phyloP scores from a whole-genome alignment of 2,113 vertebrate species.

The Fulica atra region DNA sequence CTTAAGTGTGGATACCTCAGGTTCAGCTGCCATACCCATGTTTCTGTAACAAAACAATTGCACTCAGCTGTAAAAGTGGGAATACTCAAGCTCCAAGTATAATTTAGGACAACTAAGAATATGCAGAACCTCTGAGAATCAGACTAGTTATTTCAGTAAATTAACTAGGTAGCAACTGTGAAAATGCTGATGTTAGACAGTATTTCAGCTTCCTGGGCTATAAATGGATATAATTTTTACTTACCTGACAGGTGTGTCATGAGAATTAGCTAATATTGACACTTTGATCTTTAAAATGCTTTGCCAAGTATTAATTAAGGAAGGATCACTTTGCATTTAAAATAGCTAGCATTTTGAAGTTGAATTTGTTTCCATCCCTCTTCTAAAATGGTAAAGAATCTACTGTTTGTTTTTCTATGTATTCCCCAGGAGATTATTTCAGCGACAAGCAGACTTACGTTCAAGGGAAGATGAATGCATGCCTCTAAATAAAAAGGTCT shows the following conservation, averaged over 20 bases:
- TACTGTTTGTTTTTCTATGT: background rate
- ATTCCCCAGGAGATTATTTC: background rate
- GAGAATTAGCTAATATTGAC: constrained; percentile 56
- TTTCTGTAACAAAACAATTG: background rate
- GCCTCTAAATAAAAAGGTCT: background rate
- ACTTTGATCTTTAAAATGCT: constrained; percentile 57
- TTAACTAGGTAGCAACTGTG: constrained; percentile 6
- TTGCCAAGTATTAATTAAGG: constrained; percentile 54
- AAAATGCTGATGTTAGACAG: constrained; percentile 51
- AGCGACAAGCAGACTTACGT: background rate
- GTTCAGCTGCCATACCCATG: background rate
- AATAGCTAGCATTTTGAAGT: constrained; percentile 26
- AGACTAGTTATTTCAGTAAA: constrained; percentile 5
- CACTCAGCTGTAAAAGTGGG: background rate
- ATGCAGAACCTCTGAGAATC: constrained; percentile 37
- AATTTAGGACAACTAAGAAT: constrained; percentile 16
- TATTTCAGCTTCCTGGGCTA: constrained; percentile 23
- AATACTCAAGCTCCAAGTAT: background rate
- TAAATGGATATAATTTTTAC: constrained; percentile 56
- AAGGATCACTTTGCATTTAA: constrained; percentile 30
- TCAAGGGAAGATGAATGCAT: background rate
- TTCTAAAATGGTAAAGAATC: constrained; percentile 36
- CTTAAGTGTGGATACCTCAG: background rate
- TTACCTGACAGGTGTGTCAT: constrained; percentile 37
- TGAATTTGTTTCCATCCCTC: background rate